Evolutionary conservation across 2,113 vertebrate species (phyloP).

Genomic region (Rhea americana): DNA sequence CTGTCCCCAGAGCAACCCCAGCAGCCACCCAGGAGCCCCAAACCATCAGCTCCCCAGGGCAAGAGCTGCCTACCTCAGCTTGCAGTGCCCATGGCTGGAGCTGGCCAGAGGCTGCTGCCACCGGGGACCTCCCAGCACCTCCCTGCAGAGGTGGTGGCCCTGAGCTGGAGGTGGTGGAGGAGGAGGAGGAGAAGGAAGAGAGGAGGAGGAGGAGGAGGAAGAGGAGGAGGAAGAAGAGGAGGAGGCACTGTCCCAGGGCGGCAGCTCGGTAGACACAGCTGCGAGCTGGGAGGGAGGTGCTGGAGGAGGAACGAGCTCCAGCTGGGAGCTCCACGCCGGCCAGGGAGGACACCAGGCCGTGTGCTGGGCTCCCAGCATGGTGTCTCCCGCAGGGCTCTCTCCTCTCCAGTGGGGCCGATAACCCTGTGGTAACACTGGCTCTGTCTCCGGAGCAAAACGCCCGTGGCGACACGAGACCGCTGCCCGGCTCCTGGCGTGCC

Average conservation of each 20-base stretch:
- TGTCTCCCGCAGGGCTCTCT: not conserved
- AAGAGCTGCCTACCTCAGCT: too few relatives aligned
- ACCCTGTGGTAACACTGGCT: not conserved
- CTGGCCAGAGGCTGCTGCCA: too few relatives aligned
- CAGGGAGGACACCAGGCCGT: too few relatives aligned
- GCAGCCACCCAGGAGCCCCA: too few relatives aligned
- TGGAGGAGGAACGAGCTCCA: not conserved
- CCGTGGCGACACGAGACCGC: rapidly evolving
- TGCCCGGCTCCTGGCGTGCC: not conserved
- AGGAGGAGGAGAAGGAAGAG: too few relatives aligned
- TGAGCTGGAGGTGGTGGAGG: too few relatives aligned
- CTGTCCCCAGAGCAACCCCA: too few relatives aligned
- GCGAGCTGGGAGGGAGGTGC: not conserved
- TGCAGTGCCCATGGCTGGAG: too few relatives aligned
- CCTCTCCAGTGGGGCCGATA: rapidly evolving
- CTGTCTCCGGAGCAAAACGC: not conserved
- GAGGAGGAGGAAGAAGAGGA: rapidly evolving
- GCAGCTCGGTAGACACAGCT: not conserved
- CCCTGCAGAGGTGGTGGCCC: rapidly evolving
- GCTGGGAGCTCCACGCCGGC: not conserved
- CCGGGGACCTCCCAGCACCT: not conserved
- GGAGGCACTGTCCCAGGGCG: rapidly evolving
- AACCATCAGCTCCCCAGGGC: too few relatives aligned
- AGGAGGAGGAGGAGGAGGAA: too few relatives aligned
- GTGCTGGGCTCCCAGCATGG: not conserved